Evolutionary conservation across 1,140 invertebrate genomes (phyloP), one percentile per base, ranked within the genome.

Genomic region (Homarus americanus): DNA sequence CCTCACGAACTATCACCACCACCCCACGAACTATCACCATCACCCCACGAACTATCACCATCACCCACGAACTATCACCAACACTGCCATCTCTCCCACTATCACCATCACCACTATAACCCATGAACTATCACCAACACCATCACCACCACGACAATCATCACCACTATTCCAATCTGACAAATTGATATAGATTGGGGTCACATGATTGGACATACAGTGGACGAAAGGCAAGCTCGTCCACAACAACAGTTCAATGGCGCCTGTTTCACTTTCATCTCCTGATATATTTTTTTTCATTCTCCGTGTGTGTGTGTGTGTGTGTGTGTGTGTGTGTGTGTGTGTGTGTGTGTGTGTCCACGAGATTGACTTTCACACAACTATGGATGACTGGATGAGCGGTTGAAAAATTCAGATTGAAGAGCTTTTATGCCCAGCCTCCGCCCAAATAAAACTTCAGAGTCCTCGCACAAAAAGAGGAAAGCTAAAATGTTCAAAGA

Each of bases 141-240:
- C n/a, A 49, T 49, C 44, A 2, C 44, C 44, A 49, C 17, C 44
- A 49, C 44, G 44, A 49, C 17, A 10, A 49, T 49, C 44, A 49
- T 49, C 44, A 10, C 44, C 44, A 49, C 1, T 17, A 10, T 2
- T 69, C 17, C 63, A 69, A 69, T 69, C 28, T 69, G n/a, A 28
- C 63, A 69, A 69, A 69, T 69, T 69, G 63, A 28, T 69, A 69
- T 32, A 69, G 63, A 69, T 69, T 32, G 63, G 32, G 63, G n/a
- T 32, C 63, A 69, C n/a, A 69, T 69, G n/a, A 69, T 32, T 34
- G n/a, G 63, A 69, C n/a, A 32, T 32, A 69, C 63, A 69, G n/a
- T n/a, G n/a, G n/a, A 32, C n/a, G n/a, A 69, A 32, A 69, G 63
- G 63, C 7, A 32, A 28, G 2, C 10, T 69, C 63, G 63, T 69